A percentile compares a stretch with the other conserved stretches of the same genome.
These are phyloP conservation scores for Lasioglossum marginatum DNA, from an alignment of 2,888 invertebrate species.

Conservation along the genomic window DNA sequence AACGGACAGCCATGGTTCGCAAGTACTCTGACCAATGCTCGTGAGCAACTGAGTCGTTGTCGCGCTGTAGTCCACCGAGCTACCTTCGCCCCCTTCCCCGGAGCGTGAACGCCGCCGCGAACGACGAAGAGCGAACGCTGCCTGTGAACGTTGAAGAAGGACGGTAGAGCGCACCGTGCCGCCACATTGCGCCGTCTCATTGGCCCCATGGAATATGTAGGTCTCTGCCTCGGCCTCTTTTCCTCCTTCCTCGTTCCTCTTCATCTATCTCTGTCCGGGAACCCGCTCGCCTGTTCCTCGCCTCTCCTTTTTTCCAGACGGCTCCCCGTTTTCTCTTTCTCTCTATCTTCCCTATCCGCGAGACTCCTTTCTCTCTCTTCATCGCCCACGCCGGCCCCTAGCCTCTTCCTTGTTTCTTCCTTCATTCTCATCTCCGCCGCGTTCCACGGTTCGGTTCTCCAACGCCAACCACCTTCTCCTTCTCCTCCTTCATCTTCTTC, in stretches of 20 bases:
- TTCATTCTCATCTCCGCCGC: constrained; percentile 14
- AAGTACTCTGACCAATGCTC: constrained; percentile 72
- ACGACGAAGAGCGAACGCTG: neutral
- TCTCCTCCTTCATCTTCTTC: neutral
- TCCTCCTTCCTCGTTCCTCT: constrained; percentile 29
- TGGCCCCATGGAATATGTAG: constrained; percentile 83
- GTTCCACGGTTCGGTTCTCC: constrained; percentile 30
- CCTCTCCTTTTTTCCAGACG: constrained; percentile 41
- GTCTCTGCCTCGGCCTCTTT: constrained; percentile 76
- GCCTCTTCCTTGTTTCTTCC: constrained; percentile 21
- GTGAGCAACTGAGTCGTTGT: constrained; percentile 74
- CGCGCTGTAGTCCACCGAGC: constrained; percentile 58
- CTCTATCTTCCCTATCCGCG: neutral
- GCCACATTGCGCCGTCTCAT: constrained; percentile 85
- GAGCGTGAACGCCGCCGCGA: neutral
- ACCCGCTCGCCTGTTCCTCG: constrained; percentile 23
- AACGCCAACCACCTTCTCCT: constrained; percentile 30
- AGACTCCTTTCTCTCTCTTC: constrained; percentile 15
- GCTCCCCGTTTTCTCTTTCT: constrained; percentile 48
- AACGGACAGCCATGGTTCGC: constrained; percentile 65
- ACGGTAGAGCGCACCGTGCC: constrained; percentile 67
- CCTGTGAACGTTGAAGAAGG: constrained; percentile 62
- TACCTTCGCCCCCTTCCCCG: constrained; percentile 55
- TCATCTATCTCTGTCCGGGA: neutral
- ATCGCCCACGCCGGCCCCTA: constrained; percentile 22